Conservation (phyloP, 2,113 vertebrate genomes). For the Mellivora capensis region DNA sequence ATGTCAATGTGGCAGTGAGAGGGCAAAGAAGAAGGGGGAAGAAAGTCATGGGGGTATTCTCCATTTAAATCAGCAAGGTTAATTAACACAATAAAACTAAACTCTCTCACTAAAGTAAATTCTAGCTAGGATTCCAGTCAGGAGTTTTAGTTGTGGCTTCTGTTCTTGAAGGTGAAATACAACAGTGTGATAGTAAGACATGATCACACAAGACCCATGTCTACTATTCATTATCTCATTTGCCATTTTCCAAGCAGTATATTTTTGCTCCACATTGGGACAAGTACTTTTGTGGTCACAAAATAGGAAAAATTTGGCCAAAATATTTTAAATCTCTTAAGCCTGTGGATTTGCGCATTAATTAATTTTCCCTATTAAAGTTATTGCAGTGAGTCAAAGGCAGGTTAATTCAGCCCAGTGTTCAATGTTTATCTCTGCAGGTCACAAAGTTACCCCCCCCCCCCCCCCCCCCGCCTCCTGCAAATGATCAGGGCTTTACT, state of each 20-base stretch:
- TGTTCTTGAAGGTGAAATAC: neutral
- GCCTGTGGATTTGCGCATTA: neutral
- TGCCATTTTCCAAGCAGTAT: neutral
- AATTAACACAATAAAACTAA: neutral
- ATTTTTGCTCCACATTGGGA: neutral
- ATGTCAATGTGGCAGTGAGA: neutral
- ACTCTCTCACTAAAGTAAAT: neutral
- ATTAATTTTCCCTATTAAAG: constrained; percentile 15
- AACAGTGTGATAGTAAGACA: neutral
- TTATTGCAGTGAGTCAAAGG: neutral
- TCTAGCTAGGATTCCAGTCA: neutral
- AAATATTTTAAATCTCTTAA: constrained; percentile 13
- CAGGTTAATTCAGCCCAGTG: neutral
- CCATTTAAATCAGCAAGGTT: neutral
- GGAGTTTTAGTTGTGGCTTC: neutral
- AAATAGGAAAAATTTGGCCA: neutral
- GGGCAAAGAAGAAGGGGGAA: neutral
- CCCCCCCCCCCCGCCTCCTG: too few relatives aligned
- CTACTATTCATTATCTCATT: neutral
- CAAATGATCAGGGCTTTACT: neutral
- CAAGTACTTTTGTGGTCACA: neutral
- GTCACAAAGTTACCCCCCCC: neutral
- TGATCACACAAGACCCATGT: neutral
- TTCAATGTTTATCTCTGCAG: neutral
- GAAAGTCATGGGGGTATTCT: neutral